phyloP scores from a whole-genome alignment of 2,888 invertebrate species.

The Cyclophora punctaria region DNA sequence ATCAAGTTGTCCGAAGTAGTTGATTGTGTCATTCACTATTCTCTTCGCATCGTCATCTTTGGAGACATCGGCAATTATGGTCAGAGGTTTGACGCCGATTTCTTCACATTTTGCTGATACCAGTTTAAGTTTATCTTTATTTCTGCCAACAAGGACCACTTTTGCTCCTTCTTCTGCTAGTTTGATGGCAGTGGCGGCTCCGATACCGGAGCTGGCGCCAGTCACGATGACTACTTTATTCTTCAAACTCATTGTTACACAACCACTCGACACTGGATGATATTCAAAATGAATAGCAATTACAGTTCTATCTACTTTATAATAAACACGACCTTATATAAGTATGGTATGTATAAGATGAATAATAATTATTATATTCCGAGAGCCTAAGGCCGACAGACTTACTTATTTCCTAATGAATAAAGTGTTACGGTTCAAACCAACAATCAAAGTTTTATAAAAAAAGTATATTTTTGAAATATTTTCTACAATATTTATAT shows the following conservation, averaged over 20 bases:
- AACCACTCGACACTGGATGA: no score
- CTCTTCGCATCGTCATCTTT: conserved; percentile 20
- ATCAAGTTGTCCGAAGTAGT: conserved; percentile 28
- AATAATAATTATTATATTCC: no score
- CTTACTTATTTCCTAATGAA: no score
- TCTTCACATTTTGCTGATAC: conserved; percentile 20
- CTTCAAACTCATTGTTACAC: conserved; percentile 19
- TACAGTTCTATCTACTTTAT: no score
- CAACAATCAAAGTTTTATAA: no score
- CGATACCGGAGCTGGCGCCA: conserved; percentile 28
- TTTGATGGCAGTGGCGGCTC: conserved; percentile 23
- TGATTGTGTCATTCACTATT: conserved; percentile 21
- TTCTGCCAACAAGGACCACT: conserved; percentile 27
- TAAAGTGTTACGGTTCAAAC: no score
- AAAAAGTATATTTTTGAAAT: no score
- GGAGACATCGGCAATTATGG: conserved; percentile 26
- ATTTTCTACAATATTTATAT: no score
- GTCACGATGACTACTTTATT: conserved; percentile 28
- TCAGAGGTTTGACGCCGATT: conserved; percentile 21
- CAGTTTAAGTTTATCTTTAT: conserved; percentile 22
- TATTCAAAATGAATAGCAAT: no score
- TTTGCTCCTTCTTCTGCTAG: conserved; percentile 21
- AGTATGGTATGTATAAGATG: no score
- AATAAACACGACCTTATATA: no score
- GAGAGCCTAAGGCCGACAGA: no score